phyloP scores from a whole-genome alignment of 2,113 vertebrate genomes.

The Rhinolophus sinicus region DNA sequence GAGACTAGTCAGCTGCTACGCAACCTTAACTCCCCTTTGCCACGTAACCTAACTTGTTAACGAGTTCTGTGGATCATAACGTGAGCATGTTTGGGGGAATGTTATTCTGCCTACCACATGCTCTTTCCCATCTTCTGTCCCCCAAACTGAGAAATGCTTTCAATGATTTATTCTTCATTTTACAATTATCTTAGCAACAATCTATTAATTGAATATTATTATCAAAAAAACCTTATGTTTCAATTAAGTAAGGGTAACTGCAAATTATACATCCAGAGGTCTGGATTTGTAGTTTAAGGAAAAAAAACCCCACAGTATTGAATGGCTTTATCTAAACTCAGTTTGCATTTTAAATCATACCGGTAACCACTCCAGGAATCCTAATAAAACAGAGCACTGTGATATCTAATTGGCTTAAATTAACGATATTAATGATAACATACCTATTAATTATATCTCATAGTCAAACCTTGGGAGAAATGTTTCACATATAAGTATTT shows the following conservation, averaged over 20 bases:
- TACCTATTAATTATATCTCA: neutral
- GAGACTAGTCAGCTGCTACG: too few species aligned
- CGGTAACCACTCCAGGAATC: neutral
- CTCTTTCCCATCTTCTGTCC: neutral
- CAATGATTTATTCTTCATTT: neutral
- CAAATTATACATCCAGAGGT: neutral
- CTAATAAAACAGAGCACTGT: neutral
- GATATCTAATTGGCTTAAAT: neutral
- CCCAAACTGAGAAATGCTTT: neutral
- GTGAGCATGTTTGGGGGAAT: neutral
- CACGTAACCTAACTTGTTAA: neutral
- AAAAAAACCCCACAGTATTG: neutral
- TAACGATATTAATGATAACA: neutral
- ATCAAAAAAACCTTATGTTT: neutral
- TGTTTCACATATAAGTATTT: neutral
- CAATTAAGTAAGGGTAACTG: neutral
- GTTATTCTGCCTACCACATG: neutral
- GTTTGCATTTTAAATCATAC: conserved; percentile 7
- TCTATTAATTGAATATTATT: neutral
- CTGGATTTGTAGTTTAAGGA: conserved; percentile 22
- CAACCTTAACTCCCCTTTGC: neutral
- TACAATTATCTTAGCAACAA: neutral
- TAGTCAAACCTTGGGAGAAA: neutral
- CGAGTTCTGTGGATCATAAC: neutral
- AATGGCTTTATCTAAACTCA: conserved; percentile 6